These are phyloP conservation scores for Peromyscus attwateri DNA, from an alignment of 2,797 vertebrate genomes.

Conservation along the genomic window DNA sequence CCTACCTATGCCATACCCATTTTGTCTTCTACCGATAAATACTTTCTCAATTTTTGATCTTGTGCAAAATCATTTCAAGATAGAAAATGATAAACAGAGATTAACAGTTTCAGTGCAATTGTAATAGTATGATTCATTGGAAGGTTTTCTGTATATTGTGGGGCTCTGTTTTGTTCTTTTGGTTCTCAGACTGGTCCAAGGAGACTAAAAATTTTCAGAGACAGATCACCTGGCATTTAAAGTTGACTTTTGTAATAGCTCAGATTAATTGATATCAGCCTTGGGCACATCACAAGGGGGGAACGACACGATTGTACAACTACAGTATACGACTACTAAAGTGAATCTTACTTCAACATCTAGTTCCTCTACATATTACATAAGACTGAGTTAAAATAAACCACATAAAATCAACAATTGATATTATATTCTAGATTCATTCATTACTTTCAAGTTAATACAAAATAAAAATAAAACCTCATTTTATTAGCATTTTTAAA, in stretches of 20 bases:
- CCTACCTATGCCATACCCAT: background rate
- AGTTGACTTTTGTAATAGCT: constrained; percentile 16
- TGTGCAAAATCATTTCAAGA: constrained; percentile 60
- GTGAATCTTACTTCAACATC: background rate
- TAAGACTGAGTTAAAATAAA: constrained; percentile 34
- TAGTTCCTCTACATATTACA: background rate
- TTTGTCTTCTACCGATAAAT: constrained; percentile 54
- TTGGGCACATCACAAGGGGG: background rate
- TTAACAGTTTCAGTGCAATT: constrained; percentile 41
- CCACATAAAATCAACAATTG: background rate
- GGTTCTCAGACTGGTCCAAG: background rate
- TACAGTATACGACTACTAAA: background rate
- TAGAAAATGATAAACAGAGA: constrained; percentile 34
- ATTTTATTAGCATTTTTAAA: constrained; percentile 44
- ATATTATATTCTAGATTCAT: background rate
- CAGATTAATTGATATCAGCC: constrained; percentile 38
- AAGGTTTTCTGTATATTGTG: constrained; percentile 14
- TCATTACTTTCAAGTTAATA: constrained; percentile 46
- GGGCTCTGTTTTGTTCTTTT: background rate
- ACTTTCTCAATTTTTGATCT: constrained; percentile 64
- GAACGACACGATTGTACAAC: background rate
- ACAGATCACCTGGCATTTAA: constrained; percentile 30
- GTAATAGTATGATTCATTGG: constrained; percentile 35
- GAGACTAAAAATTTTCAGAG: constrained; percentile 13
- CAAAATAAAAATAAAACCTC: background rate